Evolutionary conservation across 1,140 invertebrate genomes (phyloP).

Genomic region (Platorchestia sp.): DNA sequence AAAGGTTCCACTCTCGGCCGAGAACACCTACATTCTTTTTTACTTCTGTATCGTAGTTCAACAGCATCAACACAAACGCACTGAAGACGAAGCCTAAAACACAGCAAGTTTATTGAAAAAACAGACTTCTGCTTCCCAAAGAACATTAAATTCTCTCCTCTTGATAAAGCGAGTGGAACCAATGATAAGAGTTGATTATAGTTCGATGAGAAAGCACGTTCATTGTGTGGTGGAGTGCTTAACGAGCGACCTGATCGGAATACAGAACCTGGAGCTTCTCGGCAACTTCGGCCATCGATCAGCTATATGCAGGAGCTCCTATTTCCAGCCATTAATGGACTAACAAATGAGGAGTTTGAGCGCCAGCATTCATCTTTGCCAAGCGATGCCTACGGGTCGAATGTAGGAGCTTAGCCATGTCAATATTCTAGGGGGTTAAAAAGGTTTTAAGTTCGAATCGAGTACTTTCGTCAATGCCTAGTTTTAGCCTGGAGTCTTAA

Average conservation of each 20-base stretch:
- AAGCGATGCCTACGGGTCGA: not conserved
- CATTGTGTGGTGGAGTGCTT: not conserved
- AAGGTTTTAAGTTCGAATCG: not conserved
- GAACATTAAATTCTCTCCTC: not conserved
- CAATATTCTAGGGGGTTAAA: not conserved
- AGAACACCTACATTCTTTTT: not conserved
- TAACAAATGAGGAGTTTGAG: conserved; percentile 45
- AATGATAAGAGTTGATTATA: conserved; percentile 13
- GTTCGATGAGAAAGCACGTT: conserved; percentile 41
- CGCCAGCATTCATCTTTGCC: conserved; percentile 39
- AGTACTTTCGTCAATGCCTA: not conserved
- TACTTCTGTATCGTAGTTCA: not conserved
- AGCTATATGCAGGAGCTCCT: conserved; percentile 13
- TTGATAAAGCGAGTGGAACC: not conserved
- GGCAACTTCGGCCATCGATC: conserved; percentile 1
- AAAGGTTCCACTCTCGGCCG: not conserved
- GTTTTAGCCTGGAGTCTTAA: not conserved
- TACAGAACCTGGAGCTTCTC: not conserved
- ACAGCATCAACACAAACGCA: too few relatives aligned
- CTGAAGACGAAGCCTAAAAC: not conserved
- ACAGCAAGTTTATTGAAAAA: not conserved
- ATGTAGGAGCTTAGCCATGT: conserved; percentile 2
- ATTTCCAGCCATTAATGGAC: conserved; percentile 49
- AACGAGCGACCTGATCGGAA: not conserved
- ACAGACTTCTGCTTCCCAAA: not conserved